Evolutionary conservation across 2,113 vertebrate genomes (phyloP), one percentile per base, ranked within the genome.

Genomic region (Protomyctophum bolini): DNA sequence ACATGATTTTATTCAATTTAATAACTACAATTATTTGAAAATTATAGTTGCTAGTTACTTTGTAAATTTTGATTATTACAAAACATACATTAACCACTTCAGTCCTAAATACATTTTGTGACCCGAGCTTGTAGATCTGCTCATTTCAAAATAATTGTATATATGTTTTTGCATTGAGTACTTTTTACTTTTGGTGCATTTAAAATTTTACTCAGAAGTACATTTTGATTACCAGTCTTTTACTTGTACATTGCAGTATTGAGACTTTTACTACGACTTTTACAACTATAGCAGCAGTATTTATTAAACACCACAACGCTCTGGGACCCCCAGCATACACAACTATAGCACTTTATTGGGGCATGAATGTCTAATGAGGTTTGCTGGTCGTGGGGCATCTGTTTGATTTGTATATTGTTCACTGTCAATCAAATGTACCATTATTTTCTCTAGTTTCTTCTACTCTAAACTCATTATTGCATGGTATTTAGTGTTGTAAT

Each of bases 1-100:
- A 21, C 21, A 41, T 41, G 0, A 41, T 41, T 4, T 4, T 41
- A 41, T 41, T 41, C 33, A 41, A 41, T 41, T 21, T 21, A 21
- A 41, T 71, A 89, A 87, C 76, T 75, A 76, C 83, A 68, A 84
- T 86, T n/a, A n/a, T n/a, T n/a, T n/a, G n/a, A n/a, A n/a, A n/a
- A 21, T 21, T 21, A 21, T 21, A 21, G 21, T 21, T 21, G 2
- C 21, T 21, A 21, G 21, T 21, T 21, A 21, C 21, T 21, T 21
- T 21, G 21, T 21, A 21, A 21, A 21, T 21, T 21, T 21, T 21
- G 21, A 21, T 21, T 21, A 21, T 21, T 21, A 21, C 21, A 21
- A 21, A 21, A 21, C 21, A 21, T 21, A 21, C 21, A 21, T 21
- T 21, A 21, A 21, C 21, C 21, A 21, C 21, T 21, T 21, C 21